Evolutionary conservation across 2,113 vertebrate species (phyloP).

Genomic region (Onychostoma macrolepis): DNA sequence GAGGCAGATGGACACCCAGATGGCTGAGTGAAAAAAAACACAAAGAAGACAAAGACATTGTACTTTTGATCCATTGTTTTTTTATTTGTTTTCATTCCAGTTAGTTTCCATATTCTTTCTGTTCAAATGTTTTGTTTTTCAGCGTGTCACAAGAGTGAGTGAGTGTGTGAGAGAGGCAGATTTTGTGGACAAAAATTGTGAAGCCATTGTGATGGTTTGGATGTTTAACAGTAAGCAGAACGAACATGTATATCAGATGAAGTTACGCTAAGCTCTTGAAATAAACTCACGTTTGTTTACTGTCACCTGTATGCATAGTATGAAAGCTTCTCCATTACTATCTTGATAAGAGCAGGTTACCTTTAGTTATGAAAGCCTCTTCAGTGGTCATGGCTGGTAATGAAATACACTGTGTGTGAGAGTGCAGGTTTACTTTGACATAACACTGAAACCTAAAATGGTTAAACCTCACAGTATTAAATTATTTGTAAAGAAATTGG

Average conservation of each 20-base stretch:
- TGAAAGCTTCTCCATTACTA: neutral
- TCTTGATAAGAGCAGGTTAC: neutral
- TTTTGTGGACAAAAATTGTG: neutral
- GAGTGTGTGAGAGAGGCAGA: neutral
- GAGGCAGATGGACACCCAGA: conserved; percentile 29
- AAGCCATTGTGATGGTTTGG: conserved; percentile 2
- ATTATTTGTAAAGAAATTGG: neutral
- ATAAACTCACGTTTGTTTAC: conserved; percentile 31
- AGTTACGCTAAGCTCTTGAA: conserved; percentile 7
- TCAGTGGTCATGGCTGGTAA: neutral
- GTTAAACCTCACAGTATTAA: neutral
- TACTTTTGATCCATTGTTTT: conserved; percentile 12
- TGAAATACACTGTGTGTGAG: neutral
- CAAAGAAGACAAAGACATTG: neutral
- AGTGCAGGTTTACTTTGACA: neutral
- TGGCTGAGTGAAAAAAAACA: neutral
- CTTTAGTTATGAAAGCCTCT: neutral
- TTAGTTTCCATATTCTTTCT: conserved; percentile 39
- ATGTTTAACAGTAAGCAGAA: neutral
- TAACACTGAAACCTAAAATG: neutral
- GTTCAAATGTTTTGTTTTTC: conserved; percentile 21
- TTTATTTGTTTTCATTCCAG: conserved; percentile 6
- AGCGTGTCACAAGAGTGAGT: neutral
- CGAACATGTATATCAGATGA: neutral
- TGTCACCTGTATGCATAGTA: neutral